Base-by-base conservation (phyloP, 2,113 vertebrate species). In the Solenodon paradoxus region DNA sequence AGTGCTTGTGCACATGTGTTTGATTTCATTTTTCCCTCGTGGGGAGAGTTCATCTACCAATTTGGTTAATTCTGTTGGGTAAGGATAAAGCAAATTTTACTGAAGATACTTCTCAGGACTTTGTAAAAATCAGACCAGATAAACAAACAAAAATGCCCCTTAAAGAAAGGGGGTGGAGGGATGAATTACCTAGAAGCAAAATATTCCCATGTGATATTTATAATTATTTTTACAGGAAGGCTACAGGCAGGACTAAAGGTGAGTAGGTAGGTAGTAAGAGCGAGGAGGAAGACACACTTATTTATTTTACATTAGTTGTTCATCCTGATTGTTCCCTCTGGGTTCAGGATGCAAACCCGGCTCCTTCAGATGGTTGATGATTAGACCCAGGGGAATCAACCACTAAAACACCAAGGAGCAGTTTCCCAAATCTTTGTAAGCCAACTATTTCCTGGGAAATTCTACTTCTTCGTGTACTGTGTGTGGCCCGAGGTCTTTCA, bases 351-450 rank as follows among this genome's bases (percentile, higher is more conserved):
- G n/a, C n/a, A n/a, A n/a, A n/a, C n/a, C n/a, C n/a, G n/a, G n/a
- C n/a, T n/a, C n/a, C n/a, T n/a, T n/a, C n/a, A n/a, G n/a, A n/a
- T n/a, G n/a, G n/a, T n/a, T n/a, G n/a, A n/a, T n/a, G n/a, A n/a
- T n/a, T n/a, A n/a, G n/a, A n/a, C n/a, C n/a, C n/a, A n/a, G n/a
- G n/a, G n/a, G n/a, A n/a, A n/a, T n/a, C n/a, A n/a, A n/a, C n/a
- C n/a, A n/a, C n/a, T n/a, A n/a, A n/a, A n/a, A n/a, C n/a, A n/a
- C n/a, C n/a, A n/a, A n/a, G n/a, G n/a, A n/a, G n/a, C n/a, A n/a
- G n/a, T n/a, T n/a, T n/a, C n/a, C n/a, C n/a, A n/a, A n/a, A 38
- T 86, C 53, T 87, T 86, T 66, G 45, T 72, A 74, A 94, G 45
- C 22, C 59, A 95, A 9, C 19, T 53, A 53, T 80, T 90, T 88